Base-by-base conservation (phyloP, 2,113 vertebrate genomes). In the Pachypanchax playfairii region DNA sequence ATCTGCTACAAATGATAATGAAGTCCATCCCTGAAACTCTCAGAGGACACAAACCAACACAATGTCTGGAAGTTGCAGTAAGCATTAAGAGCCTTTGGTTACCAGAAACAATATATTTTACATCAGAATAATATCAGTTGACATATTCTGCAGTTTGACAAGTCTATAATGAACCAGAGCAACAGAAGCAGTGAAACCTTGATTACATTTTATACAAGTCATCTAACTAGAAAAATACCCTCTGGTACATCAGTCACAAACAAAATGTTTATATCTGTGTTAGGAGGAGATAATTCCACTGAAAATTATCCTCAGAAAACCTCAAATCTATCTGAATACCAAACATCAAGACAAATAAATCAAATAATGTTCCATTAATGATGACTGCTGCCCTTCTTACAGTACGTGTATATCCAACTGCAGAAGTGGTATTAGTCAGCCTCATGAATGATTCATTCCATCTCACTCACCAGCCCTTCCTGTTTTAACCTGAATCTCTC, bases 371-470 rank as follows among this genome's bases (percentile, higher is more conserved):
- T 51, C 14, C 17, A 36, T 56, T 70, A 80, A 75, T 80, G 70
- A 70, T 57, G 75, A 64, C 29, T 48, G 58, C 42, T 59, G 65
- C 59, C 48, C 57, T 73, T 35, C 50, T 33, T 70, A 35, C 11
- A 21, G 3, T 15, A 79, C 69, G 80, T 47, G 58, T 84, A 76
- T 52, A 65, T 49, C 33, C 58, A 49, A 64, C 42, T 44, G 55
- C 63, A 17, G 71, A 53, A 63, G 38, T 73, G 51, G 73, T 70
- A 71, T 72, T 70, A 64, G 71, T 60, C 17, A 25, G n/a, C 29
- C 64, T 78, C 44, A 83, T 85, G 65, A 90, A 85, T 87, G 58
- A 81, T 85, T 88, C 57, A 88, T 71, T 10, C 7, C 5, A 36
- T 3, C 73, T 77, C 44, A 5, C 14, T 25, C 46, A 22, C 50